Evolutionary conservation across 2,888 invertebrate genomes (phyloP).

Genomic region (Oligia latruncula): DNA sequence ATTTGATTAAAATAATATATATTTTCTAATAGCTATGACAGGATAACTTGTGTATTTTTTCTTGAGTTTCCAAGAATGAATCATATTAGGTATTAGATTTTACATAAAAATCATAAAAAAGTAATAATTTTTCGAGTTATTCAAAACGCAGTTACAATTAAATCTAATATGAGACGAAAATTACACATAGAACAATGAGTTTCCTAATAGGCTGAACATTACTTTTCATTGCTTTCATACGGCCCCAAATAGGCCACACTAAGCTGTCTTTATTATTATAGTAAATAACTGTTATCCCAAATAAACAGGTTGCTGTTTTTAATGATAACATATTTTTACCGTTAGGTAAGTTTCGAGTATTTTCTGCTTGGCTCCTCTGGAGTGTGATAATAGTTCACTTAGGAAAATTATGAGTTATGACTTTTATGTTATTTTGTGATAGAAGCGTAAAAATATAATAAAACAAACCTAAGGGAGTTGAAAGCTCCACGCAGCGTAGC

Average conservation of each 20-base stretch:
- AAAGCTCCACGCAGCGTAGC: constrained; percentile 9
- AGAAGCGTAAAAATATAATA: constrained; percentile 7
- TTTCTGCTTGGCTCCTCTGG: background rate
- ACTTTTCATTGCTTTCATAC: constrained; percentile 50
- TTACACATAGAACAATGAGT: constrained; percentile 37
- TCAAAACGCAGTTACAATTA: constrained; percentile 26
- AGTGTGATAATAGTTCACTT: constrained; percentile 33
- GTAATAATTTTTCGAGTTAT: background rate
- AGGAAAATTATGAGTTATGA: constrained; percentile 20
- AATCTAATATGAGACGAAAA: constrained; percentile 25
- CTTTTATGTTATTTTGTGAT: background rate
- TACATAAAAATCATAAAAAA: background rate
- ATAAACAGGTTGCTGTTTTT: constrained; percentile 52
- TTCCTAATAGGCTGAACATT: constrained; percentile 40
- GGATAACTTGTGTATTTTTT: background rate
- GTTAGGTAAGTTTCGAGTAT: constrained; percentile 12
- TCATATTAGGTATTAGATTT: background rate
- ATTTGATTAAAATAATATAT: background rate
- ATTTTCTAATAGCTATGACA: background rate
- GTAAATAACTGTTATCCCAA: constrained; percentile 46
- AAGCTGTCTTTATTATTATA: constrained; percentile 46
- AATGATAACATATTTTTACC: constrained; percentile 41
- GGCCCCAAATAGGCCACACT: constrained; percentile 25
- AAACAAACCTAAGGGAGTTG: constrained; percentile 12
- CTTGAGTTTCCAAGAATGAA: background rate